Conservation (phyloP, 1,140 invertebrate genomes). For the Acromyrmex echinatior region DNA sequence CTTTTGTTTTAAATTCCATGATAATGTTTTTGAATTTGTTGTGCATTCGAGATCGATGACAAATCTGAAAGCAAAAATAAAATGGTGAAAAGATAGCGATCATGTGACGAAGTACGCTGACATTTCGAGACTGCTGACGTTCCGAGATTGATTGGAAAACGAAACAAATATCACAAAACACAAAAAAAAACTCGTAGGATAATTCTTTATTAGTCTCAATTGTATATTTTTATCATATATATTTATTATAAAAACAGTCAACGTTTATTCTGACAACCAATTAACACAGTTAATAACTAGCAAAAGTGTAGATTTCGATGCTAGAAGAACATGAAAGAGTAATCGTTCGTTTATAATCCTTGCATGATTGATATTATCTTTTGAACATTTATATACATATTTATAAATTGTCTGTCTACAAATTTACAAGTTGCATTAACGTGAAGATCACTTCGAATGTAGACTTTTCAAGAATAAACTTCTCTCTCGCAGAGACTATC, state of each 20-base stretch:
- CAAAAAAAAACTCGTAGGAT: neutral
- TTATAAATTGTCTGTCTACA: neutral
- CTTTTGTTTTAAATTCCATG: constrained; percentile 13
- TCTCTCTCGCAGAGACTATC: neutral
- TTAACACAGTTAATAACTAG: neutral
- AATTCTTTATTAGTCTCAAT: constrained; percentile 17
- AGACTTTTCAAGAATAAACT: neutral
- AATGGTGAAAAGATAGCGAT: neutral
- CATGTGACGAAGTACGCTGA: neutral
- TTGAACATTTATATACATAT: neutral
- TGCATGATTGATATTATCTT: neutral
- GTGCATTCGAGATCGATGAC: neutral
- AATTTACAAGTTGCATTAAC: neutral
- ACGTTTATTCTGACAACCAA: neutral
- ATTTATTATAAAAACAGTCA: neutral
- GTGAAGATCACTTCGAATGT: neutral
- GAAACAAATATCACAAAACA: constrained; percentile 7
- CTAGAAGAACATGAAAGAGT: neutral
- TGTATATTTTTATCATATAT: neutral
- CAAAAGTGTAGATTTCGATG: neutral
- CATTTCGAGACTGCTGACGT: constrained; percentile 1
- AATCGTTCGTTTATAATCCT: neutral
- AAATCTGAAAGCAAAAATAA: constrained; percentile 65
- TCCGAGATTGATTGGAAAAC: neutral
- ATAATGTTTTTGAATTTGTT: neutral